Evolutionary conservation across 2,888 invertebrate species (phyloP).

Genomic region (Eupelmus urozonus): DNA sequence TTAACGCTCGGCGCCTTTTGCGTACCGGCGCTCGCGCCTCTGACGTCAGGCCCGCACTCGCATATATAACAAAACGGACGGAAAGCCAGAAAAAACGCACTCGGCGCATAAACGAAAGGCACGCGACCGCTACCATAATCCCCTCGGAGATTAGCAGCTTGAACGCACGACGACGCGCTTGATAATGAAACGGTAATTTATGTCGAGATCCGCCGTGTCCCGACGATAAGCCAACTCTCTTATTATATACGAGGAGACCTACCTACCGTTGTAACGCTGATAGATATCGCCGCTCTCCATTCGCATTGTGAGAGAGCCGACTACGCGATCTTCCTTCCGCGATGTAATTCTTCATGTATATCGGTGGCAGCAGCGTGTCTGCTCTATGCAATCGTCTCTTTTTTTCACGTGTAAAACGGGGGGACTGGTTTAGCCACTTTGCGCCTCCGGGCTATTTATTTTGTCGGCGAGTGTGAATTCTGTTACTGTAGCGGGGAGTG

Average conservation of each 20-base stretch:
- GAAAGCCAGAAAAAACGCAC: neutral
- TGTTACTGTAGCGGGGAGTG: neutral
- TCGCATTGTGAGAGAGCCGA: neutral
- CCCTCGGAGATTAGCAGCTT: too few species aligned
- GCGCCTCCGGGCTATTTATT: neutral
- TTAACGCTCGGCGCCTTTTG: constrained; percentile 18
- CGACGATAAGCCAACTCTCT: constrained; percentile 56
- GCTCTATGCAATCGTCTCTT: neutral
- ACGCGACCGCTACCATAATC: too few species aligned
- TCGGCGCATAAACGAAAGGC: too few species aligned
- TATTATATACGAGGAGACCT: neutral
- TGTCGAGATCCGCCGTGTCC: constrained; percentile 43
- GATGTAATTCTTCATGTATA: constrained; percentile 36
- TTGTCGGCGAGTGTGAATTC: constrained; percentile 3
- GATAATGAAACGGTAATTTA: constrained; percentile 60
- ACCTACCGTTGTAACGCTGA: constrained; percentile 43
- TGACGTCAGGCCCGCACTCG: neutral
- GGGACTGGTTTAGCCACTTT: constrained; percentile 21
- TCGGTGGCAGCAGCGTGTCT: neutral
- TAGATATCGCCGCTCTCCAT: constrained; percentile 30
- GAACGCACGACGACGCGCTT: too few species aligned
- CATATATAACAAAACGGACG: neutral
- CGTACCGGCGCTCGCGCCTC: neutral
- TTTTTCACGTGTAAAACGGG: neutral
- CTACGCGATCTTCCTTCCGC: constrained; percentile 15